Conservation (phyloP, 2,113 vertebrate genomes). For the Chaetodon auriga region DNA sequence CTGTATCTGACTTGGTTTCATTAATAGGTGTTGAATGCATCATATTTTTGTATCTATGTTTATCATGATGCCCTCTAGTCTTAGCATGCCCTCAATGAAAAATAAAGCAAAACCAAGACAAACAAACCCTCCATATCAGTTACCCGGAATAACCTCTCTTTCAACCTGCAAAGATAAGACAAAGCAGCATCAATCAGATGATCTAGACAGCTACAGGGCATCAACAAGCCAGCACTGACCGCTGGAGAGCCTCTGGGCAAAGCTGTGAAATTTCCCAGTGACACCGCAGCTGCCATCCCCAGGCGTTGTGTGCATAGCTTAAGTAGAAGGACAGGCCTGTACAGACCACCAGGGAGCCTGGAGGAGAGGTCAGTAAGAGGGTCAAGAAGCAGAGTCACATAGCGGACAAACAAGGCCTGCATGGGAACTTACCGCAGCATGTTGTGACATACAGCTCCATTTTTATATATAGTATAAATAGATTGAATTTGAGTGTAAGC, state of each 20-base stretch:
- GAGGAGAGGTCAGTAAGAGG: slow-evolving; percentile 47
- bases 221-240: slow-evolving; percentile 10
- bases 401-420: slow-evolving; percentile 41
- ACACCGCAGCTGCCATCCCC: slow-evolving; percentile 63
- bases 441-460: neutral
- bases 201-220: slow-evolving; percentile 15
- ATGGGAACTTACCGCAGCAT: slow-evolving; percentile 42
- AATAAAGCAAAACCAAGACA: neutral
- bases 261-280: slow-evolving; percentile 54
- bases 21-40: neutral
- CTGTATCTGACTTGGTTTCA: neutral
- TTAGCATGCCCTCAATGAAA: neutral
- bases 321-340: slow-evolving; percentile 46
- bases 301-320: slow-evolving; percentile 37
- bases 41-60: neutral
- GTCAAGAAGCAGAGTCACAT: slow-evolving; percentile 56
- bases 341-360: slow-evolving; percentile 56
- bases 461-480: neutral
- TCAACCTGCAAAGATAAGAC: neutral
- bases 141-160: neutral
- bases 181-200: slow-evolving; percentile 14
- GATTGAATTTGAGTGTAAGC: too few relatives aligned
- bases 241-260: slow-evolving; percentile 23
- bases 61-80: neutral
- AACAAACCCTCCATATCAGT: neutral